A percentile compares a stretch with the other conserved stretches of the same genome.
phyloP scores from a whole-genome alignment of 2,888 invertebrate genomes.

The Exephanes ischioxanthus region DNA sequence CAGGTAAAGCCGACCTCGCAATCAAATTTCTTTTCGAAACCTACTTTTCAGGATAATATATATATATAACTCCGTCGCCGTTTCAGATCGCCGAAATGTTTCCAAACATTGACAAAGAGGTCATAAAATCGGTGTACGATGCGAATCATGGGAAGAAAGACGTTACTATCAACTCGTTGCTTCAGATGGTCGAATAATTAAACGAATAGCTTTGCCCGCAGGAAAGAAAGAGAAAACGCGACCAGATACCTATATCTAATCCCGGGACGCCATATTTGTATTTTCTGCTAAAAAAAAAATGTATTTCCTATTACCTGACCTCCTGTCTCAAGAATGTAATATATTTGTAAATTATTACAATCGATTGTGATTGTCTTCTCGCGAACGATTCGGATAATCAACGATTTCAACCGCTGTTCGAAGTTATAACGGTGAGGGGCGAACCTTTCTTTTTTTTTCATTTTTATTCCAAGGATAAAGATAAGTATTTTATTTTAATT shows the following conservation, averaged over 20 bases:
- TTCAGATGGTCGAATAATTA: constrained; percentile 93
- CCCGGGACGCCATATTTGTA: constrained; percentile 75
- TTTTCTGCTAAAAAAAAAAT: constrained; percentile 75
- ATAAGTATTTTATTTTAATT: constrained; percentile 54
- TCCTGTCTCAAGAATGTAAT: constrained; percentile 74
- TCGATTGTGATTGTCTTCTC: constrained; percentile 60
- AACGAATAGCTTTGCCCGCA: not conserved
- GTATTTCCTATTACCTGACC: constrained; percentile 34
- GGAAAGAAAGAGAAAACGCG: constrained; percentile 33
- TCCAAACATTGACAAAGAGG: constrained; percentile 96
- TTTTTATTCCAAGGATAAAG: constrained; percentile 58
- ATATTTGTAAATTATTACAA: constrained; percentile 79
- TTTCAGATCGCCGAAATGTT: constrained; percentile 97
- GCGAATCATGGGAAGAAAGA: constrained; percentile 96
- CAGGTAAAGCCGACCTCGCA: constrained; percentile 85
- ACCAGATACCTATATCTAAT: constrained; percentile 54
- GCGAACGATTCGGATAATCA: constrained; percentile 33
- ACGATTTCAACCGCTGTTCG: constrained; percentile 15
- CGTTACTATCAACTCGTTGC: constrained; percentile 94
- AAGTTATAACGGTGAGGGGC: constrained; percentile 28
- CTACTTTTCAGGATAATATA: not conserved
- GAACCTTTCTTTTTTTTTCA: constrained; percentile 47
- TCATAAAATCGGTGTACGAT: constrained; percentile 95
- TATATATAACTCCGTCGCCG: constrained; percentile 34
- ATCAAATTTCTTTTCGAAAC: constrained; percentile 4